Conservation (phyloP, 1,140 invertebrate species). For the Diorhabda elongata region DNA sequence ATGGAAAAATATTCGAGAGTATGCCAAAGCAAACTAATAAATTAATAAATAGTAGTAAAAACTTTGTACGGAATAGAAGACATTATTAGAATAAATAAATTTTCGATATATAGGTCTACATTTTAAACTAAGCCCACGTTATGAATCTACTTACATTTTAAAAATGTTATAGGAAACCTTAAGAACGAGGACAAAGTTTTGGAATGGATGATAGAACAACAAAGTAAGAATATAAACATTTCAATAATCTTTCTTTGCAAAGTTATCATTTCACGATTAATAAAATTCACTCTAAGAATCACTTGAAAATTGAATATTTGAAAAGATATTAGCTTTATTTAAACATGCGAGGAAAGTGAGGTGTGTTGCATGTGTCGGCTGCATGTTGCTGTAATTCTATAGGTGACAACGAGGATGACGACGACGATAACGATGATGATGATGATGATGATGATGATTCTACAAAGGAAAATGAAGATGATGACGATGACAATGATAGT, state of each 20-base stretch:
- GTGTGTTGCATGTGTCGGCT: slow-evolving; percentile 40
- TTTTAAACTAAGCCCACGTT: no score
- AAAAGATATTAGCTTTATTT: slow-evolving; percentile 25
- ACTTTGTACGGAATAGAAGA: no score
- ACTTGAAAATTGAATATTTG: not conserved
- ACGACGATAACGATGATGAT: slow-evolving; percentile 51
- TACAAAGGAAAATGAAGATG: slow-evolving; percentile 51
- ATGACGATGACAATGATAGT: slow-evolving; percentile 26
- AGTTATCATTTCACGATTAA: not conserved
- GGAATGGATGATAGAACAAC: slow-evolving; percentile 91
- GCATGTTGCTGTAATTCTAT: slow-evolving; percentile 46
- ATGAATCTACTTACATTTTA: no score
- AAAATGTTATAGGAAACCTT: slow-evolving; percentile 80
- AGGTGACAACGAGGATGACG: slow-evolving; percentile 50
- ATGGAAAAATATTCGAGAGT: no score
- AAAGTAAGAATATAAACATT: slow-evolving; percentile 68
- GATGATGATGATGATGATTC: slow-evolving; percentile 54
- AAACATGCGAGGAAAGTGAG: slow-evolving; percentile 26
- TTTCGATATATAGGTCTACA: no score
- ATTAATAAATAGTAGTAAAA: not conserved
- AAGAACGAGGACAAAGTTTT: slow-evolving; percentile 92
- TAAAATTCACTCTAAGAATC: not conserved
- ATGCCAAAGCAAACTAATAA: not conserved
- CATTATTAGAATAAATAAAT: no score
- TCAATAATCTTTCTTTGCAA: slow-evolving; percentile 7